Base-by-base conservation (phyloP, 1,140 invertebrate species). In the Achatina immaculata region DNA sequence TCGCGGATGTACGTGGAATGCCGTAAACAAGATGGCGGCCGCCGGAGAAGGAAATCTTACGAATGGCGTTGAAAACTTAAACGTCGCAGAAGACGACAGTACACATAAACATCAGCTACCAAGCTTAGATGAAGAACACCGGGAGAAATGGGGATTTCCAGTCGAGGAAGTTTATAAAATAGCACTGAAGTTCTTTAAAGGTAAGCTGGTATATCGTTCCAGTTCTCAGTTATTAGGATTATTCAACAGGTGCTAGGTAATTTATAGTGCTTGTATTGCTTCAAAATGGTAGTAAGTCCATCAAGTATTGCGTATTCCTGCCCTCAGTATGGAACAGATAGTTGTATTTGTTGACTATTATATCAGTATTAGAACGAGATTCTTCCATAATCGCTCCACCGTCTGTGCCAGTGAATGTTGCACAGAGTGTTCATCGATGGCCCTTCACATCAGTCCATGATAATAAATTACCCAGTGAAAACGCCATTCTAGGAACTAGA, bases 101-200 rank as follows among this genome's bases (percentile, higher is more conserved):
- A 19, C 72, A 43, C 48, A 42, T 42, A 42, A 34, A 31, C 45
- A 34, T 74, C 31, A 34, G 34, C 1, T 0, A 28, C 0, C 72
- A 40, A 2, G n/a, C 38, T 40, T 43, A 69, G 68, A 43, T 43
- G 78, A 85, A 31, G 65, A 81, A 65, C 81, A 79, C 78, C 14
- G 45, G 21, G 42, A 73, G 45, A 82, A 82, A 62, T 87, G 85
- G 86, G 88, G 86, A 51, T 88, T 96, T 86, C 93, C 94, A 28
- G 89, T 95, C 74, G 93, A 93, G 89, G 95, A 96, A 87, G 93
- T 97, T n/a, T 97, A 97, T 90, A 95, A 95, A 92, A 93, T 97
- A 80, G 95, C 95, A 34, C 90, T 97, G 38, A 94, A 93, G 87
- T 97, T 97, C 91, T 97, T 96, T 87, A 97, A 96, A 95, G 96